These are phyloP conservation scores for Diabrotica balteata DNA, from an alignment of 2,888 invertebrate genomes.

Conservation along the genomic window DNA sequence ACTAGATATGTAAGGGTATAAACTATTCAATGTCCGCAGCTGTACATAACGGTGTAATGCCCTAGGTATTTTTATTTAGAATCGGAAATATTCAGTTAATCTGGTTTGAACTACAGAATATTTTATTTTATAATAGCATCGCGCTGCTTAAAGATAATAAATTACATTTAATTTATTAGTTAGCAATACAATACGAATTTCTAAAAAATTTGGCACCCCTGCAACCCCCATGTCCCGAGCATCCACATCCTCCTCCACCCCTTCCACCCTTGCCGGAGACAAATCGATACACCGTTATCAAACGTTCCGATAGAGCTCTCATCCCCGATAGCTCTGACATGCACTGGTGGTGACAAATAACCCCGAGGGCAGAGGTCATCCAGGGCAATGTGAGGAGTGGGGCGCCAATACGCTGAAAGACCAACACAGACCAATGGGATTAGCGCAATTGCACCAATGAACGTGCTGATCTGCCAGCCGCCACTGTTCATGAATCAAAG, in stretches of 20 bases:
- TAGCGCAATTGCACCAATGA: slow-evolving; percentile 53
- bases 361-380: slow-evolving; percentile 46
- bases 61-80: too few species aligned
- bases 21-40: too few species aligned
- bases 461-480: slow-evolving; percentile 51
- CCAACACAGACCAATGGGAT: slow-evolving; percentile 48
- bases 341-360: slow-evolving; percentile 32
- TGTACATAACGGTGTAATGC: too few species aligned
- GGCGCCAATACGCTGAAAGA: slow-evolving; percentile 44
- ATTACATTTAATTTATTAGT: too few species aligned
- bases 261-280: slow-evolving; percentile 15
- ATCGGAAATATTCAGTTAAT: too few species aligned
- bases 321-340: slow-evolving; percentile 20
- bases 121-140: too few species aligned
- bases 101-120: too few species aligned
- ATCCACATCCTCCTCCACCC: slow-evolving; percentile 5
- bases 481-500: slow-evolving; percentile 51
- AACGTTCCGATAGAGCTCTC: slow-evolving; percentile 22
- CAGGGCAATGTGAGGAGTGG: slow-evolving; percentile 33
- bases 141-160: too few species aligned
- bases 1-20: too few species aligned
- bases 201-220: too few species aligned
- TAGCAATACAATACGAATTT: too few species aligned
- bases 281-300: slow-evolving; percentile 35
- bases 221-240: too few species aligned